phyloP scores from a whole-genome alignment of 2,797 vertebrate species.

The Enteromius trimaculatus region DNA sequence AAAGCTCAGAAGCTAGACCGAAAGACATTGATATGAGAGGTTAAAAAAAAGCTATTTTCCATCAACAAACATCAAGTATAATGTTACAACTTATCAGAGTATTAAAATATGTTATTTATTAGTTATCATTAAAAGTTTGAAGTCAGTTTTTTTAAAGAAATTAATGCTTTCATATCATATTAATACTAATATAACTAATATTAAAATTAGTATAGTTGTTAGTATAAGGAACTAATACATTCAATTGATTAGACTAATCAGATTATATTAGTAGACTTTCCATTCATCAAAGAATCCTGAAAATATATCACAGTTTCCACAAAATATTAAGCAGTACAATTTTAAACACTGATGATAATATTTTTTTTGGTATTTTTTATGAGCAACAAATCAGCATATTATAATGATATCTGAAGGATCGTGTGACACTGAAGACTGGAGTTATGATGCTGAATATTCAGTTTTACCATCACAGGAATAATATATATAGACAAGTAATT shows the following conservation, averaged over 20 bases:
- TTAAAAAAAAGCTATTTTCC: not conserved
- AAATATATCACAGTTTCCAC: not conserved
- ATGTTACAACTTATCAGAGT: not conserved
- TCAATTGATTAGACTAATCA: no score
- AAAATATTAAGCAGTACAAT: not conserved
- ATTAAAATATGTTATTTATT: not conserved
- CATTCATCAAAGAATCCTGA: not conserved
- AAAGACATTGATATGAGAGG: not conserved
- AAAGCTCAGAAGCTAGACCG: not conserved
- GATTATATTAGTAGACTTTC: not conserved
- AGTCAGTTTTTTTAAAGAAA: not conserved
- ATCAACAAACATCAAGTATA: not conserved
- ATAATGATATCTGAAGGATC: not conserved
- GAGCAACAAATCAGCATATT: not conserved
- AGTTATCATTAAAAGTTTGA: not conserved
- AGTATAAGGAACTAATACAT: no score
- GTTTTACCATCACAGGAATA: not conserved
- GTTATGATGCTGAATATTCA: not conserved
- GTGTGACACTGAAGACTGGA: not conserved
- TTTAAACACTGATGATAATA: not conserved
- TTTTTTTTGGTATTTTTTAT: not conserved
- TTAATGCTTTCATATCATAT: not conserved
- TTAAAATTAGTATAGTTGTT: no score
- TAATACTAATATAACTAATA: no score
- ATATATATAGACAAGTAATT: not conserved